Percentiles rank a stretch among this genome's conserved stretches.
Conservation (phyloP, 30 jellyfish, hydroid and myxozoan genomes). For the Morbakka virulenta region DNA sequence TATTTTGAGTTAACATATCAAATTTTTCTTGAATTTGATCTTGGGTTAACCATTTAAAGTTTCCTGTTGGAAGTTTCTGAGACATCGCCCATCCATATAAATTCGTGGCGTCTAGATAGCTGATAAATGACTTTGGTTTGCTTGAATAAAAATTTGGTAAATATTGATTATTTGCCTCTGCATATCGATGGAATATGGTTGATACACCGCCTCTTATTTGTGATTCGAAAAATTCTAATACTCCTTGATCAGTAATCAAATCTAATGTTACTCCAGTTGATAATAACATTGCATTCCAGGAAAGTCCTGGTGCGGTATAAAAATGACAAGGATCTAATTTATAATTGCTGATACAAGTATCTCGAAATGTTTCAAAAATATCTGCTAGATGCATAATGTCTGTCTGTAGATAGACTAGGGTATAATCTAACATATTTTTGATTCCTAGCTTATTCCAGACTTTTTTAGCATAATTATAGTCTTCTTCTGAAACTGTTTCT, state of each 20-base stretch:
- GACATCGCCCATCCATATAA: slow-evolving; percentile 82
- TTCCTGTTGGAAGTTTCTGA: slow-evolving; percentile 51
- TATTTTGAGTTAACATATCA: slow-evolving; percentile 21
- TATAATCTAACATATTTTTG: slow-evolving; percentile 10
- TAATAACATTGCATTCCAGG: slow-evolving; percentile 41
- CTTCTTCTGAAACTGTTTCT: slow-evolving; percentile 21
- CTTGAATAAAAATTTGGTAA: not conserved
- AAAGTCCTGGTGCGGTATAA: slow-evolving; percentile 51
- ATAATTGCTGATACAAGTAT: no score
- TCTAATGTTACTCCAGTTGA: slow-evolving; percentile 28
- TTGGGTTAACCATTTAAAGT: slow-evolving; percentile 45
- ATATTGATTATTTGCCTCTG: slow-evolving; percentile 20
- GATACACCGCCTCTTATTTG: slow-evolving; percentile 50
- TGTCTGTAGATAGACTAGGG: slow-evolving; percentile 18
- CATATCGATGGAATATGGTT: slow-evolving; percentile 24
- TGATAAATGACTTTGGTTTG: slow-evolving; percentile 8
- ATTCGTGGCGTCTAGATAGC: slow-evolving; percentile 71
- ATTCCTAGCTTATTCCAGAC: slow-evolving; percentile 5
- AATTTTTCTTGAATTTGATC: slow-evolving; percentile 32
- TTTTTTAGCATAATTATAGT: slow-evolving; percentile 26
- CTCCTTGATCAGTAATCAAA: slow-evolving; percentile 13
- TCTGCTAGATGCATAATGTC: no score
- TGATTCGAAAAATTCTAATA: slow-evolving; percentile 10
- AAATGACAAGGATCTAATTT: not conserved
- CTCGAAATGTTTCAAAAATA: slow-evolving; percentile 26